Conservation (phyloP, 2,888 invertebrate genomes). For the Strigamia crassipes region DNA sequence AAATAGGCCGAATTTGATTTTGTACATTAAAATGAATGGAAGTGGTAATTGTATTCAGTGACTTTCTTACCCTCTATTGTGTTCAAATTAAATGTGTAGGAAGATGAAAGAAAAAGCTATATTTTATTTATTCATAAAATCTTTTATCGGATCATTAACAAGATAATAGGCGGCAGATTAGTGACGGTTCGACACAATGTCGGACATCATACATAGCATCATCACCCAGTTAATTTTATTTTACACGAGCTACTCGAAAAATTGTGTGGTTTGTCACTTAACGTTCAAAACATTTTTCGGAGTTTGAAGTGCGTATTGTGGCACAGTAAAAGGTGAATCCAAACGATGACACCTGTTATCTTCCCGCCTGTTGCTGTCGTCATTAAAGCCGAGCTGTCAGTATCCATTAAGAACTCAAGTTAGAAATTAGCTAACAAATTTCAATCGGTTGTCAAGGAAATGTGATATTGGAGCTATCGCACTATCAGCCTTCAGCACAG, state of each 20-base stretch:
- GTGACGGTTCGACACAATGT: not conserved
- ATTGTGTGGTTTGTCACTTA: not conserved
- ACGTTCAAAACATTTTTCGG: not conserved
- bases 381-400: conserved; percentile 6
- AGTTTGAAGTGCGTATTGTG: not conserved
- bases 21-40: not conserved
- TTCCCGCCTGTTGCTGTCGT: conserved; percentile 32
- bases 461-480: not conserved
- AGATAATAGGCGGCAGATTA: not conserved
- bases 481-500: not conserved
- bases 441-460: conserved; percentile 10
- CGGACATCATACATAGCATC: not conserved
- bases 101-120: not conserved
- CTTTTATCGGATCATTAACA: not conserved
- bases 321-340: not conserved
- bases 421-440: not conserved
- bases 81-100: not conserved
- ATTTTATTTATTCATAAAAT: not conserved
- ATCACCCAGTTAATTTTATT: not conserved
- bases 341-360: conserved; percentile 16
- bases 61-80: not conserved
- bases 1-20: not conserved
- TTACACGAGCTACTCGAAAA: not conserved
- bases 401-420: not conserved
- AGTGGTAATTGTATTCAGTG: not conserved